Evolutionary conservation across 2,888 invertebrate species (phyloP), one percentile per base, ranked within the genome.

Genomic region (Hypercompe scribonia): DNA sequence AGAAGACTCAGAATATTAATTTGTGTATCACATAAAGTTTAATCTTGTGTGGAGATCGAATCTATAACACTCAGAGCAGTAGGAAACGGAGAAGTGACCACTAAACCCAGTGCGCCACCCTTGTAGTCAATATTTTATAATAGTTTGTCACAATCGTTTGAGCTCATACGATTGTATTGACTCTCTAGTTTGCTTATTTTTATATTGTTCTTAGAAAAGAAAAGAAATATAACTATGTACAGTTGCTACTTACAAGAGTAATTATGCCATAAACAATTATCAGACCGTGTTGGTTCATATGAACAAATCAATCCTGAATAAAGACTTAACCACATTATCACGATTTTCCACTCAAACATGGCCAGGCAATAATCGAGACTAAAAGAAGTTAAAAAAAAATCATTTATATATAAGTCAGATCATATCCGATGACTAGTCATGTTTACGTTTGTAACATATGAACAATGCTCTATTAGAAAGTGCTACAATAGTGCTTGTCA

Each of bases 261-360:
- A 81, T 90, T 91, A 76, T 90, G 87, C 92, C 92, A 92, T 34
- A 92, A 74, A 80, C 93, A 92, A 73, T 74, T 73, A 69, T 68
- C 46, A 18, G 82, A 74, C 31, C 84, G 78, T 1, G 84, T 81
- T 70, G 77, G 87, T 66, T 84, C 77, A 70, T 89, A 89, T 36
- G 80, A 10, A 36, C 21, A 18, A 28, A 64, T 42, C 11, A 70
- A 21, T 7, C 61, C 73, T 33, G 82, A 79, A 67, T 84, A 83
- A 31, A 85, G 67, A 75, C 84, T 83, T 46, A 88, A 75, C 50
- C 81, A 78, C 74, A 87, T 68, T 39, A 88, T 75, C 54, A 89
- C 63, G 58, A 88, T 80, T 72, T 75, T 78, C 83, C 87, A 88
- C 79, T 80, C 73, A 68, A 87, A 74, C 88, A 91, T 88, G 80